Evolutionary conservation across 2,888 invertebrate genomes (phyloP), one percentile per base, ranked within the genome.

Genomic region (Limulus polyphemus): DNA sequence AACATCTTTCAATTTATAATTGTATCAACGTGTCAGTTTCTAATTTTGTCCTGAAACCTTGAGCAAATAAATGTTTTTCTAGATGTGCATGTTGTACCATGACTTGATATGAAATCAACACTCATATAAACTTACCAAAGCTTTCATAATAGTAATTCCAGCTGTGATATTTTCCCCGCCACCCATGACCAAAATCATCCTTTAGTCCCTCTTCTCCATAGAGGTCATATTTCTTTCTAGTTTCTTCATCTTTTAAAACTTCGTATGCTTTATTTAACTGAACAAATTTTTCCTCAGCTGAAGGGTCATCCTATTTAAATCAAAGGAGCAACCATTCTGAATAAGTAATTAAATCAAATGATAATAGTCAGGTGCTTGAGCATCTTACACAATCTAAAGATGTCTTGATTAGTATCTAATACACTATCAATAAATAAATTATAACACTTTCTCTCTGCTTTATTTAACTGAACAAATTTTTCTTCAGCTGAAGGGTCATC

Each of bases 241-340:
- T 81, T 62, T 86, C 85, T 55, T 86, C 84, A 77, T 91, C 90
- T 76, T 90, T 90, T 13, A 92, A 76, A 2, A 87, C 84, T 76
- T 92, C 91, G 78, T 92, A 92, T 0, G 90, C 91, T 73, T 85
- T 83, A 57, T 87, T 88, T 56, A 91, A 81, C 77, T 83, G 83
- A 47, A 90, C 76, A 75, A 92, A 92, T 68, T 83, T 84, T 55
- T 83, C 83, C 74, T 88, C 86, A 11, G 87, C 85, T 59, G 84
- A 79, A 61, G 82, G 81, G 75, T 86, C 83, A 74, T 85, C 84
- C 89, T 90, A 72, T 49, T 77, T 73, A 54, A 17, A 56, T 49
- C 12, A 32, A 32, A 32, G 7, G 7, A 32, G 32, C 32, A 32
- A 32, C 32, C 32, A 32, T 32, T 32, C 32, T 32, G 32, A 32